These are phyloP conservation scores for Atherix ibis DNA, from an alignment of 2,888 invertebrate genomes.

Conservation along the genomic window DNA sequence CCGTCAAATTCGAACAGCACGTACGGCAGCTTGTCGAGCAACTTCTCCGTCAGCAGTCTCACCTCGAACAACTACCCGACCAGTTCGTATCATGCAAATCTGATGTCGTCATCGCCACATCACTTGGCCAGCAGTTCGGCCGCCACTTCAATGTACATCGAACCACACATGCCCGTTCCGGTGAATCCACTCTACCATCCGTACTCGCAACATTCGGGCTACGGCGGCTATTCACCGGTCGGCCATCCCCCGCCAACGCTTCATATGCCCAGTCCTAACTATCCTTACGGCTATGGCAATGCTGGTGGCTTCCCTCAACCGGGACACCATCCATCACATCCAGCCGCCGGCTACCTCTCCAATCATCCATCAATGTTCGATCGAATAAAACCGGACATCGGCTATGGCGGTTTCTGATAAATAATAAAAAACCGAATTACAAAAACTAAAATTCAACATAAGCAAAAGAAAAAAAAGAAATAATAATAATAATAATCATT, in stretches of 20 bases:
- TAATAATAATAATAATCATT: no score
- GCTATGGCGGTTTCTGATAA: conserved; percentile 36
- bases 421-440: no score
- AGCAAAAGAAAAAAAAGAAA: no score
- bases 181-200: conserved; percentile 35
- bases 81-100: conserved; percentile 27
- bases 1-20: conserved; percentile 17
- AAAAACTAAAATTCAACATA: no score
- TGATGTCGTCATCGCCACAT: conserved; percentile 28
- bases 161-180: conserved; percentile 33
- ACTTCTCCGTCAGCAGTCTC: conserved; percentile 34
- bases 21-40: conserved; percentile 19
- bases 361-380: conserved; percentile 34
- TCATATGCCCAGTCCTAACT: conserved; percentile 54
- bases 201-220: conserved; percentile 25
- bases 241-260: conserved; percentile 38
- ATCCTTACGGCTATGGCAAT: conserved; percentile 38
- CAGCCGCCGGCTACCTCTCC: conserved; percentile 19
- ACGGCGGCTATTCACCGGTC: conserved; percentile 21
- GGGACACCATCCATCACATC: conserved; percentile 7
- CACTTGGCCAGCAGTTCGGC: background rate
- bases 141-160: conserved; percentile 32
- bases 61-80: conserved; percentile 23
- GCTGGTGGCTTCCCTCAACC: conserved; percentile 13
- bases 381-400: conserved; percentile 36